Evolutionary conservation across 92 coral and sea anemone species (phyloP).

Genomic region (Porites evermanni): DNA sequence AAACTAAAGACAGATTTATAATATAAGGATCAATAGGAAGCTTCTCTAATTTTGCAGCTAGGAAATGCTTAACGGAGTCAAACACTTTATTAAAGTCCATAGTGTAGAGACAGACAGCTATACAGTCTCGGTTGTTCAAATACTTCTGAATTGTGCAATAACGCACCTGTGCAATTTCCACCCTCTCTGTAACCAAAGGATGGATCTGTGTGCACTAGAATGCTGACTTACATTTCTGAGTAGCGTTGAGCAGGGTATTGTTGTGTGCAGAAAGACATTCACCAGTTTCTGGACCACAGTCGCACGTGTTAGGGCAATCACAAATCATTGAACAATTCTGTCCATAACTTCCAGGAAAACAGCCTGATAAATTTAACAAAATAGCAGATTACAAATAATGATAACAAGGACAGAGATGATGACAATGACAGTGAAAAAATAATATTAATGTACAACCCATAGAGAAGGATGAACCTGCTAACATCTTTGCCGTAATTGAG

Average conservation of each 20-base stretch:
- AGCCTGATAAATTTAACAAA: constrained; percentile 41
- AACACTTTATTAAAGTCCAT: too few species aligned
- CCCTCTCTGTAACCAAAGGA: background rate
- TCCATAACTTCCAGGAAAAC: constrained; percentile 83
- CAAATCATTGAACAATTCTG: constrained; percentile 63
- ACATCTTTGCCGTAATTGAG: too few species aligned
- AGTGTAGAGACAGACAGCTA: background rate
- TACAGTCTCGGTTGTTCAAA: background rate
- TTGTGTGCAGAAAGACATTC: constrained; percentile 36
- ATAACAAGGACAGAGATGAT: too few species aligned
- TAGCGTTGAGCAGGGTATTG: constrained; percentile 34
- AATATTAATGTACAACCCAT: too few species aligned
- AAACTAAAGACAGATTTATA: too few species aligned
- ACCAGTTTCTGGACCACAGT: constrained; percentile 79
- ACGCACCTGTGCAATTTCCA: background rate
- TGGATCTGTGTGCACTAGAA: background rate
- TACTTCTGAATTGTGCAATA: background rate
- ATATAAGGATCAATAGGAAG: too few species aligned
- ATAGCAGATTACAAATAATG: background rate
- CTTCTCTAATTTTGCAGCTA: too few species aligned
- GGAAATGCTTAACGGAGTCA: too few species aligned
- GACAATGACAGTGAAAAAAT: too few species aligned
- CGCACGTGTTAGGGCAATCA: constrained; percentile 68
- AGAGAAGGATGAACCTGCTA: too few species aligned
- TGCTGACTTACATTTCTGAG: constrained; percentile 53